A percentile compares a stretch with the other conserved stretches of the same genome.
These are phyloP conservation scores for Carassius gibelio DNA, from an alignment of 2,113 vertebrate species.

Conservation along the genomic window DNA sequence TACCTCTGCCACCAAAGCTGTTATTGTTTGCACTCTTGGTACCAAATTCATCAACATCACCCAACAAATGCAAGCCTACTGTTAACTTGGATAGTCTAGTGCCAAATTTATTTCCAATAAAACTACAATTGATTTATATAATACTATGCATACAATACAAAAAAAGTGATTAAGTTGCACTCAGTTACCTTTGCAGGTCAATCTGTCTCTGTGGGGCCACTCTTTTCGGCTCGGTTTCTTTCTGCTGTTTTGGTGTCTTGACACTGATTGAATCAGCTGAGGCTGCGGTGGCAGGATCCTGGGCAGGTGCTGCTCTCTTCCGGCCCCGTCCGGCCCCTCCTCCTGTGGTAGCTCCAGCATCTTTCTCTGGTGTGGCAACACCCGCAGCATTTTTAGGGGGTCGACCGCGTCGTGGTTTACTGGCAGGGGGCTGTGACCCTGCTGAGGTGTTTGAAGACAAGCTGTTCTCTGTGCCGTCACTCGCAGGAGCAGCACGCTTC, in stretches of 20 bases:
- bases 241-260: slow-evolving; percentile 94
- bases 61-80: background rate
- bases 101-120: background rate
- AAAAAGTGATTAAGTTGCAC: background rate
- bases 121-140: background rate
- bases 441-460: slow-evolving; percentile 80
- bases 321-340: slow-evolving; percentile 82
- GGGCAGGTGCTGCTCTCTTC: slow-evolving; percentile 82
- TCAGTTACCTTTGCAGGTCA: slow-evolving; percentile 90
- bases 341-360: slow-evolving; percentile 65
- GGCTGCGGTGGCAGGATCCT: slow-evolving; percentile 79
- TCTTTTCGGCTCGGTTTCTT: slow-evolving; percentile 83
- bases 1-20: background rate
- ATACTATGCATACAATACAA: background rate
- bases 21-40: background rate
- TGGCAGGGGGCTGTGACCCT: slow-evolving; percentile 72
- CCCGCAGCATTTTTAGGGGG: slow-evolving; percentile 80
- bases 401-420: slow-evolving; percentile 83
- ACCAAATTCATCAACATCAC: background rate
- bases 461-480: slow-evolving; percentile 80
- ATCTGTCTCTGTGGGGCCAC: slow-evolving; percentile 91
- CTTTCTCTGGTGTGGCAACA: slow-evolving; percentile 82
- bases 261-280: slow-evolving; percentile 83
- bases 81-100: background rate
- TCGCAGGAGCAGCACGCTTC: slow-evolving; percentile 76